phyloP scores from a whole-genome alignment of 1,140 invertebrate species.

The Ips typographus region DNA sequence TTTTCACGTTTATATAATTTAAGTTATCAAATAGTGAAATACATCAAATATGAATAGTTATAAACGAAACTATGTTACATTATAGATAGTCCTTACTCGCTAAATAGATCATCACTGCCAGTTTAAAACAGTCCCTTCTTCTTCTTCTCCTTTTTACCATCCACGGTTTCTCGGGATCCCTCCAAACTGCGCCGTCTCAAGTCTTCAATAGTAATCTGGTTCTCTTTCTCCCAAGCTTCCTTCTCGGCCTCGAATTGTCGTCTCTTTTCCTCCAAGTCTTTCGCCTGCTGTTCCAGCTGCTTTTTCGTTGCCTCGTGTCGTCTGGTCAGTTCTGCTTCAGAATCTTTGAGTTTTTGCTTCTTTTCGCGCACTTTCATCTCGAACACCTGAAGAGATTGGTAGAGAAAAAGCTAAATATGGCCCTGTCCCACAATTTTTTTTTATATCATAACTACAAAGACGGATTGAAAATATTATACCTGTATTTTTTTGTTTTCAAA shows the following conservation, averaged over 20 bases:
- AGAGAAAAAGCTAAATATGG: too few relatives aligned
- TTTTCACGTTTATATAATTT: too few relatives aligned
- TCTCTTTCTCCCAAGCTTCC: constrained; percentile 84
- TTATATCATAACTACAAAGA: too few relatives aligned
- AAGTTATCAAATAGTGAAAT: too few relatives aligned
- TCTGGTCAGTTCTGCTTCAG: constrained; percentile 77
- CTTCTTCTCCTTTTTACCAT: constrained; percentile 52
- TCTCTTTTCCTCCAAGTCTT: constrained; percentile 88
- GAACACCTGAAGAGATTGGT: constrained; percentile 54
- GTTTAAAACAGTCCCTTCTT: constrained; percentile 51
- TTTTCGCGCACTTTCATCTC: constrained; percentile 89
- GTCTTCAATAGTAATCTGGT: constrained; percentile 84
- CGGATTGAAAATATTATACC: too few relatives aligned
- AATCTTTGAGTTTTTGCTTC: constrained; percentile 90
- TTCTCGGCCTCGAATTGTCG: constrained; percentile 86
- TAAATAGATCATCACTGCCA: neutral
- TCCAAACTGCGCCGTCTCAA: constrained; percentile 79
- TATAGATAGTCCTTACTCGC: too few relatives aligned
- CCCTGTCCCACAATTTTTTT: too few relatives aligned
- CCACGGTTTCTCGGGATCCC: constrained; percentile 75
- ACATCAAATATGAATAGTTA: too few relatives aligned
- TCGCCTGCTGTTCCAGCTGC: constrained; percentile 81
- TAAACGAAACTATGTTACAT: too few relatives aligned
- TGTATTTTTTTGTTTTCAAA: too few relatives aligned
- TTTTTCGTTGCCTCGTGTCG: constrained; percentile 64